These are phyloP conservation scores for Pandemis heparana DNA, from an alignment of 2,888 invertebrate species.

Conservation along the genomic window DNA sequence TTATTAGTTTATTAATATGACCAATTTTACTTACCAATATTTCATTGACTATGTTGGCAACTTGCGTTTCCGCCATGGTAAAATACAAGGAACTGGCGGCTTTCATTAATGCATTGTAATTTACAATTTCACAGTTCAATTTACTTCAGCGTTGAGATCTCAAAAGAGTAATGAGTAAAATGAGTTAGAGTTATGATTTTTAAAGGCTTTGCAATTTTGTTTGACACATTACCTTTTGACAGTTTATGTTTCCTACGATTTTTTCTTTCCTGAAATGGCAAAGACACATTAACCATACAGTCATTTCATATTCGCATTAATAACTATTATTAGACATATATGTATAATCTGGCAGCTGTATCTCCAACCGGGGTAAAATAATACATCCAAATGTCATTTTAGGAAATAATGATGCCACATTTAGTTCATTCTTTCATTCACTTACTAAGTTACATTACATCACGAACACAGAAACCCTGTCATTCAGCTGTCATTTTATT, in stretches of 20 bases:
- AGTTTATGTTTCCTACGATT: neutral
- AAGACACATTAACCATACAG: too few relatives aligned
- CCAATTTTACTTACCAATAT: constrained; percentile 84
- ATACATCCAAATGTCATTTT: too few relatives aligned
- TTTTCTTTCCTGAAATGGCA: too few relatives aligned
- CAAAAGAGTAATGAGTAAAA: neutral
- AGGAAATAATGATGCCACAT: too few relatives aligned
- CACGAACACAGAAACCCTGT: too few relatives aligned
- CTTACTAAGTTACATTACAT: too few relatives aligned
- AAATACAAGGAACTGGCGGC: constrained; percentile 37
- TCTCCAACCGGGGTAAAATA: too few relatives aligned
- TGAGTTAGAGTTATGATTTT: neutral
- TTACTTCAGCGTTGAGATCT: constrained; percentile 7
- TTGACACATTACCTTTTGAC: neutral
- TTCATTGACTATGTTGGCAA: constrained; percentile 88
- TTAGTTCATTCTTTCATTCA: too few relatives aligned
- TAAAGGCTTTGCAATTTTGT: neutral
- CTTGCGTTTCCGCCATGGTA: constrained; percentile 87
- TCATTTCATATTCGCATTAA: too few relatives aligned
- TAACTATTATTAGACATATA: too few relatives aligned
- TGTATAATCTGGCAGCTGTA: too few relatives aligned
- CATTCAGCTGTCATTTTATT: too few relatives aligned
- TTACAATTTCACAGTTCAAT: constrained; percentile 22
- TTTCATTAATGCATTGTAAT: constrained; percentile 40
- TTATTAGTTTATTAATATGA: neutral